A percentile compares a stretch with the other conserved stretches of the same genome.
phyloP scores from a whole-genome alignment of 2,888 invertebrate species.

The Sinhomidia bicolor region DNA sequence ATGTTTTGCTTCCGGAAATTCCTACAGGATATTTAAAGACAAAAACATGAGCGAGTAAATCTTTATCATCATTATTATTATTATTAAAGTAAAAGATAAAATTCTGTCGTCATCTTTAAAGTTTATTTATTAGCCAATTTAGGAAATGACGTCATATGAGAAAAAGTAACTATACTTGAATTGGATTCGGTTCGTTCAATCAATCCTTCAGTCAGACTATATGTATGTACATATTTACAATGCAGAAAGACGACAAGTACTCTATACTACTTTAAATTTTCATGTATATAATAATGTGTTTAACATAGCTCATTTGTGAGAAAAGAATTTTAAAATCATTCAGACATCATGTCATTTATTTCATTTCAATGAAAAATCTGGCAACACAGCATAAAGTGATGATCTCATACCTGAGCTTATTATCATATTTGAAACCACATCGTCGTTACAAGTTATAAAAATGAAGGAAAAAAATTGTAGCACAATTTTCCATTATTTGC shows the following conservation, averaged over 20 bases:
- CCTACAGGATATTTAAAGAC: no score
- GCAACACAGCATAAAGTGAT: slow-evolving; percentile 36
- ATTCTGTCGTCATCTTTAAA: neutral
- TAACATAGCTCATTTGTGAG: slow-evolving; percentile 24
- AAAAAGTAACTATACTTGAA: no score
- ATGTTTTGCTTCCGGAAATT: no score
- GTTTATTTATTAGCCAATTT: slow-evolving; percentile 35
- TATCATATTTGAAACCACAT: slow-evolving; percentile 58
- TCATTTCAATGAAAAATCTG: slow-evolving; percentile 44
- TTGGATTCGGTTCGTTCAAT: no score
- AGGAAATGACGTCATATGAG: slow-evolving; percentile 17
- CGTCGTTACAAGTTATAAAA: slow-evolving; percentile 11
- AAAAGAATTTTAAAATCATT: slow-evolving; percentile 30
- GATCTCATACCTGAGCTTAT: slow-evolving; percentile 64
- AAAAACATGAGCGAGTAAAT: no score
- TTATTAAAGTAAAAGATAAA: no score
- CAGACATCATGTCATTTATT: slow-evolving; percentile 45
- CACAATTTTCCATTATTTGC: slow-evolving; percentile 31
- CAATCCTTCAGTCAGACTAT: no score
- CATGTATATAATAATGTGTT: slow-evolving; percentile 31
- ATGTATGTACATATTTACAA: no score
- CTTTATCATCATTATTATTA: no score
- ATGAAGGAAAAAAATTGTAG: slow-evolving; percentile 31
- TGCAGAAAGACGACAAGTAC: no score
- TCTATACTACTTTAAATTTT: neutral